A percentile compares a stretch with the other conserved stretches of the same genome.
These are phyloP conservation scores for Arizona elegans DNA, from an alignment of 2,113 vertebrate genomes.

Conservation along the genomic window DNA sequence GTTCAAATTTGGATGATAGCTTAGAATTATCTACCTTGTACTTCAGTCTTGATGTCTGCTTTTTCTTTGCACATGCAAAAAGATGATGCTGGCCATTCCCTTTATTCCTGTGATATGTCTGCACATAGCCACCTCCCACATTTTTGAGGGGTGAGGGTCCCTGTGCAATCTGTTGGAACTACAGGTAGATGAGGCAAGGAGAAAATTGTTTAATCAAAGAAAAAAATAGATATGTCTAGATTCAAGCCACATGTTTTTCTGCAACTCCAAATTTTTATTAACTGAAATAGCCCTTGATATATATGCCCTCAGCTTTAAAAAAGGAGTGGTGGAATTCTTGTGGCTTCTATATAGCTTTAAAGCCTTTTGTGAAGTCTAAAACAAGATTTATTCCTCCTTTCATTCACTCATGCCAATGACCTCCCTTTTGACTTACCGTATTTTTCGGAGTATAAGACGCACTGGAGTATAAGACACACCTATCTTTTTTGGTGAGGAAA, in stretches of 20 bases:
- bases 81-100: not conserved
- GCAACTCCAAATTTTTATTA: not conserved
- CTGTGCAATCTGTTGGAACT: not conserved
- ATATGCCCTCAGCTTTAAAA: not conserved
- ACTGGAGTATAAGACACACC: no score
- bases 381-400: not conserved
- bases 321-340: not conserved
- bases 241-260: not conserved
- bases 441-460: no score
- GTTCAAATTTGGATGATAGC: not conserved
- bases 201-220: not conserved
- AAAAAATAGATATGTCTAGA: not conserved
- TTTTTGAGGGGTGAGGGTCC: not conserved
- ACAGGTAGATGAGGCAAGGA: not conserved
- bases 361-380: not conserved
- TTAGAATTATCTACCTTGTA: not conserved
- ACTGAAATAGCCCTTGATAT: not conserved
- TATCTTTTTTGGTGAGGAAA: no score
- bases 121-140: not conserved
- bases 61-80: not conserved
- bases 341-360: not conserved
- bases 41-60: not conserved
- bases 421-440: not conserved
- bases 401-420: no score
- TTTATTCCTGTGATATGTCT: not conserved